Evolutionary conservation across 2,797 vertebrate species (phyloP).

Genomic region (Anomalospiza imberbis): DNA sequence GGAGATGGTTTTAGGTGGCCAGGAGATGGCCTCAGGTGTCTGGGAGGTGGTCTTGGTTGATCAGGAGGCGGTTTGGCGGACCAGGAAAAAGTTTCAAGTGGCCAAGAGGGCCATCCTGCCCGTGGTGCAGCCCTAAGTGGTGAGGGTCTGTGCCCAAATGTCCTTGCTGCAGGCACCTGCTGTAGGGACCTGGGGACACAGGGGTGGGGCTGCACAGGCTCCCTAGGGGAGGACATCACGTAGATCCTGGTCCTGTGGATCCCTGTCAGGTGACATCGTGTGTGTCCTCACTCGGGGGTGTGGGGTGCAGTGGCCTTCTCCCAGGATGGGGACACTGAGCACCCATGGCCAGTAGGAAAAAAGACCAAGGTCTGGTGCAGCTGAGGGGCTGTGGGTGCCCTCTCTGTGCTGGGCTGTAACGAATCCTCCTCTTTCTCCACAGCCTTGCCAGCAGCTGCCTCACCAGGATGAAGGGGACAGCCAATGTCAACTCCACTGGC

Average conservation of each 20-base stretch:
- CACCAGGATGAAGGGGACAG: constrained; percentile 79
- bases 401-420: rapidly evolving
- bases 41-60: neutral
- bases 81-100: neutral
- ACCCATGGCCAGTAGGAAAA: neutral
- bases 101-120: neutral
- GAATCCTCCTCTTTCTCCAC: constrained; percentile 4
- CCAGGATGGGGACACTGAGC: neutral
- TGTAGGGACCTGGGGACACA: neutral
- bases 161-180: neutral
- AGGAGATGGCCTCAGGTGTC: neutral
- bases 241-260: neutral
- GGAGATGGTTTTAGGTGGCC: neutral
- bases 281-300: neutral
- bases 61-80: neutral
- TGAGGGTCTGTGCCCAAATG: neutral
- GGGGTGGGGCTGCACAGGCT: neutral
- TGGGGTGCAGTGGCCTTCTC: neutral
- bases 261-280: neutral
- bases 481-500: constrained; percentile 77
- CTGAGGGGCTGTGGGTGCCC: neutral
- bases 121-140: neutral
- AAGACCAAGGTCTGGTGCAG: neutral
- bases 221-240: neutral
- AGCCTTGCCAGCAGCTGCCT: constrained; percentile 9